A percentile compares a stretch with the other conserved stretches of the same genome.
Evolutionary conservation across 2,113 vertebrate species (phyloP).

Genomic region (Bathybates hornii): DNA sequence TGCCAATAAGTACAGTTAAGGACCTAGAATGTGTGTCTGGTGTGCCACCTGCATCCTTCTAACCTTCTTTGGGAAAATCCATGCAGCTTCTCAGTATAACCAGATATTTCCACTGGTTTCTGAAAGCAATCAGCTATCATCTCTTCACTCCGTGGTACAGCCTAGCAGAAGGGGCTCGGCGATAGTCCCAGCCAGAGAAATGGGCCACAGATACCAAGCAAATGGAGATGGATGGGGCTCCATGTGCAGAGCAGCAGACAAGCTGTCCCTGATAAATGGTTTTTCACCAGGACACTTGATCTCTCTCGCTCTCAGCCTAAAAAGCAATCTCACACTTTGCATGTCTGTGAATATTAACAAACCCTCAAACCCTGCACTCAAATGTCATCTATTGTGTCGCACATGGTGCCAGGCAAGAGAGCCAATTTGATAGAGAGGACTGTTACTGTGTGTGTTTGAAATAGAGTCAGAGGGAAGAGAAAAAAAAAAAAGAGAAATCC

Average conservation of each 20-base stretch:
- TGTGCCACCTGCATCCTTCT: not conserved
- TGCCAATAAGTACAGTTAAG: not conserved
- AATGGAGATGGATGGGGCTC: conserved; percentile 68
- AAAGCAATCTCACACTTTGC: conserved; percentile 71
- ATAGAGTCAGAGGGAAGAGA: conserved; percentile 3
- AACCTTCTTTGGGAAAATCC: not conserved
- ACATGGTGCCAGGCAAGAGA: conserved; percentile 48
- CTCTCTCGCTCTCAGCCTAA: conserved; percentile 58
- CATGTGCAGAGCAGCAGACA: conserved; percentile 58
- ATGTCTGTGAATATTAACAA: conserved; percentile 73
- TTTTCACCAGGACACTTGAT: conserved; percentile 65
- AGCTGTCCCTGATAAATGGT: conserved; percentile 64
- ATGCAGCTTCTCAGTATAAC: not conserved
- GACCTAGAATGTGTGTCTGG: not conserved
- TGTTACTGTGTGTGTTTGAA: conserved; percentile 43
- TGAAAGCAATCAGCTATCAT: not conserved
- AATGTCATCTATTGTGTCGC: conserved; percentile 64
- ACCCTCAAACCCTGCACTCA: conserved; percentile 58
- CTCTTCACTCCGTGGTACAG: not conserved
- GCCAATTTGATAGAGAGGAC: conserved; percentile 55
- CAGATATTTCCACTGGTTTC: not conserved
- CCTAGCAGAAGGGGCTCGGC: conserved; percentile 6
- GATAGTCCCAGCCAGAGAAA: conserved; percentile 48
- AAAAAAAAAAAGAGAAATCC: not conserved
- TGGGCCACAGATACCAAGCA: conserved; percentile 55